A percentile compares a stretch with the other conserved stretches of the same genome.
phyloP scores from a whole-genome alignment of 1,140 invertebrate genomes.

The Pygmarrhopalites habei region DNA sequence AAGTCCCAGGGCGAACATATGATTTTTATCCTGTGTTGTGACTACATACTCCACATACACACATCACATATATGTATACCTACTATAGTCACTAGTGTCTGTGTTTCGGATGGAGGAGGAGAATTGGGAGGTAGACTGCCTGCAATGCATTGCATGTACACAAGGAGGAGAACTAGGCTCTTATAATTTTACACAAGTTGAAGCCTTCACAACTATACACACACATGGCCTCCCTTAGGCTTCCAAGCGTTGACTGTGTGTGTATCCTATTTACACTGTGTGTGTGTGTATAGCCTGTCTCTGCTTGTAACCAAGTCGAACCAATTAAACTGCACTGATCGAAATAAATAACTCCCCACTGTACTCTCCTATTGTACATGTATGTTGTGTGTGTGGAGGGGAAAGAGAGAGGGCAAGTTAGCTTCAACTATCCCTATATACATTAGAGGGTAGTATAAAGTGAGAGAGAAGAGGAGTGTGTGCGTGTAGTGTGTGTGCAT shows the following conservation, averaged over 20 bases:
- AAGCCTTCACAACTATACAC: too few species aligned
- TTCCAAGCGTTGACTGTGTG: too few species aligned
- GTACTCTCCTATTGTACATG: not conserved
- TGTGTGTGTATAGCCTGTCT: too few species aligned
- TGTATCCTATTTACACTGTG: too few species aligned
- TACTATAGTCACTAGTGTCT: not conserved
- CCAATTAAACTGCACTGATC: constrained; percentile 13
- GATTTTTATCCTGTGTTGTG: not conserved
- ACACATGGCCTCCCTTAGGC: too few species aligned
- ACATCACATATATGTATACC: not conserved
- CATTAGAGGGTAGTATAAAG: not conserved
- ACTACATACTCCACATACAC: not conserved
- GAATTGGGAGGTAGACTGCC: too few species aligned
- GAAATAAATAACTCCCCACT: constrained; percentile 6
- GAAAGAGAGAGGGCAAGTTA: not conserved
- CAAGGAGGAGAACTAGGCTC: not conserved
- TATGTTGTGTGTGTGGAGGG: not conserved
- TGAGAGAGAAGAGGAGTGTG: not conserved
- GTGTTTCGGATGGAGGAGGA: not conserved
- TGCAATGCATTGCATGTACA: not conserved
- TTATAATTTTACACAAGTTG: too few species aligned
- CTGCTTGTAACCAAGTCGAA: not conserved
- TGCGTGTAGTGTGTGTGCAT: not conserved
- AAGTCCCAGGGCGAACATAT: constrained; percentile 11
- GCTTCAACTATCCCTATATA: not conserved